These are phyloP conservation scores for Agelastica alni DNA, from an alignment of 2,888 invertebrate genomes.

Conservation along the genomic window DNA sequence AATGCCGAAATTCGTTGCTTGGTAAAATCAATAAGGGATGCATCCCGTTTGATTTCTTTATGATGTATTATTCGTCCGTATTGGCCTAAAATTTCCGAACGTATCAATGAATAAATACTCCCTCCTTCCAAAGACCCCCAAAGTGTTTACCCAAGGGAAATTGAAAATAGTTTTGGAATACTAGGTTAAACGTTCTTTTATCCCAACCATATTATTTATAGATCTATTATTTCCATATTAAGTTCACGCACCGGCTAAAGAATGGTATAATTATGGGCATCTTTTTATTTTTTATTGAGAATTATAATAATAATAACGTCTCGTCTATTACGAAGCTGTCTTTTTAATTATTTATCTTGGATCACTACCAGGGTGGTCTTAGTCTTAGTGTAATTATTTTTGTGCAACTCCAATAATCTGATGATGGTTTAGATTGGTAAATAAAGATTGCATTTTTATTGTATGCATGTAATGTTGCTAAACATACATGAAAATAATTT, in stretches of 20 bases:
- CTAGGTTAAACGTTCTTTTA: too few relatives aligned
- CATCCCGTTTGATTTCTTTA: too few relatives aligned
- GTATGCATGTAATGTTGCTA: too few relatives aligned
- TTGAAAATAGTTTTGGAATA: constrained; percentile 2
- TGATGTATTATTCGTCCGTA: too few relatives aligned
- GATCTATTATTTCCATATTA: constrained; percentile 4
- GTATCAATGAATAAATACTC: not conserved
- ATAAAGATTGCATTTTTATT: too few relatives aligned
- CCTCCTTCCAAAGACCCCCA: not conserved
- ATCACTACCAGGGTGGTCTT: constrained; percentile 2
- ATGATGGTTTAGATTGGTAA: too few relatives aligned
- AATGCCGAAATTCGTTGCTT: too few relatives aligned
- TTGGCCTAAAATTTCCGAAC: too few relatives aligned
- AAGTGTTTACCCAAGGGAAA: not conserved
- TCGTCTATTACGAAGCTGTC: not conserved
- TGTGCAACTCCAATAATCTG: too few relatives aligned
- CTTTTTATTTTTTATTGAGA: not conserved
- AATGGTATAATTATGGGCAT: not conserved
- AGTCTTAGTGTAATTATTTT: not conserved
- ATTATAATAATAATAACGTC: not conserved
- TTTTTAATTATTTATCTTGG: constrained; percentile 2
- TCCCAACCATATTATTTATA: not conserved
- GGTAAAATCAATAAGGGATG: too few relatives aligned
- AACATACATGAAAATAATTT: too few relatives aligned
- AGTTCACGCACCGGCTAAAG: not conserved